Conservation (phyloP, 2,888 invertebrate genomes). For the Koerneria pararmatus region DNA sequence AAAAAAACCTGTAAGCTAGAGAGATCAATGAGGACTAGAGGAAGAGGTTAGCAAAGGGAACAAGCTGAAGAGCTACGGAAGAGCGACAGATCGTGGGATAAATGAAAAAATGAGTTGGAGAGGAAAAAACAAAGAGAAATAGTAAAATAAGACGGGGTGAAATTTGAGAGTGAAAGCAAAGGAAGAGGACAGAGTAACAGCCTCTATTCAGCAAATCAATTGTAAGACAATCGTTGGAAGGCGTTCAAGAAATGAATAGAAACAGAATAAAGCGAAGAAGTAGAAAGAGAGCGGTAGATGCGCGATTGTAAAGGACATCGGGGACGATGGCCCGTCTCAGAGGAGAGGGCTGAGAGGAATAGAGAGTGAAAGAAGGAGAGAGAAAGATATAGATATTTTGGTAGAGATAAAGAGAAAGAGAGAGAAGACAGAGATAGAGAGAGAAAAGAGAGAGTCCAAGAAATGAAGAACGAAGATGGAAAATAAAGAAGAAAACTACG, state of each 20-base stretch:
- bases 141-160: too few species aligned
- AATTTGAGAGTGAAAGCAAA: too few species aligned
- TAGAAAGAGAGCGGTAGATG: neutral
- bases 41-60: too few species aligned
- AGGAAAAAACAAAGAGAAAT: too few species aligned
- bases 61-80: too few species aligned
- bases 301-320: neutral
- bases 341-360: neutral
- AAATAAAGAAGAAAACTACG: neutral
- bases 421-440: neutral
- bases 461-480: conserved; percentile 7
- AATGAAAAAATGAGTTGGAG: too few species aligned
- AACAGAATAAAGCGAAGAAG: neutral
- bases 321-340: neutral
- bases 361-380: conserved; percentile 3
- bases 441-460: conserved; percentile 1
- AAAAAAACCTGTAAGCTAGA: too few species aligned
- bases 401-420: neutral
- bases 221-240: too few species aligned
- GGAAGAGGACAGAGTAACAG: too few species aligned
- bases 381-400: neutral
- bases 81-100: too few species aligned
- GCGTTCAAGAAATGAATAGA: neutral
- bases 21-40: too few species aligned
- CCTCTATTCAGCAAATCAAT: too few species aligned